A percentile compares a stretch with the other conserved stretches of the same genome.
phyloP scores from a whole-genome alignment of 2,888 invertebrate species.

The Myathropa florea region DNA sequence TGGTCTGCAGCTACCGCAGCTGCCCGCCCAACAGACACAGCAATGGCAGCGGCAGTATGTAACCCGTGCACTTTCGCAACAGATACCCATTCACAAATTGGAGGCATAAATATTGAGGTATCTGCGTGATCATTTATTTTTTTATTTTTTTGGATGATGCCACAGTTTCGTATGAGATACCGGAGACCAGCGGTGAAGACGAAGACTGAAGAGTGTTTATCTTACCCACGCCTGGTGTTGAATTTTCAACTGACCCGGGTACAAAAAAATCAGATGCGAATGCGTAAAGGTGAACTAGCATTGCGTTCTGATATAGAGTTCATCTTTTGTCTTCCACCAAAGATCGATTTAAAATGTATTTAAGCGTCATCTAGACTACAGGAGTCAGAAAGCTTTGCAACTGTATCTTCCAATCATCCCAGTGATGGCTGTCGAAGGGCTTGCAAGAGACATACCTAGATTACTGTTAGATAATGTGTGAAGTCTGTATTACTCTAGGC shows the following conservation, averaged over 20 bases:
- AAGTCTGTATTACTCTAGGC: no score
- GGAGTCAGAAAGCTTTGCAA: no score
- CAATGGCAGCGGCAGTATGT: slow-evolving; percentile 40
- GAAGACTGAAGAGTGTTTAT: background rate
- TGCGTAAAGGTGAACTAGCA: background rate
- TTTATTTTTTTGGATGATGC: slow-evolving; percentile 42
- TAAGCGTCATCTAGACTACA: no score
- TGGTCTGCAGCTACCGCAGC: slow-evolving; percentile 71
- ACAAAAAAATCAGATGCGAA: background rate
- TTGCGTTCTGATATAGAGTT: no score
- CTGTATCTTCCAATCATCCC: no score
- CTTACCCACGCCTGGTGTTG: background rate
- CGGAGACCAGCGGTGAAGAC: background rate
- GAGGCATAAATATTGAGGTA: slow-evolving; percentile 65
- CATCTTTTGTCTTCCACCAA: no score
- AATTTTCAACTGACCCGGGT: background rate
- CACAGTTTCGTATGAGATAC: background rate
- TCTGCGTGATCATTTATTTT: slow-evolving; percentile 29
- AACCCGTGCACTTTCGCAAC: slow-evolving; percentile 67
- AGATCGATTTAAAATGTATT: no score
- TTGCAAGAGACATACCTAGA: no score
- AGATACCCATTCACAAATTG: slow-evolving; percentile 70
- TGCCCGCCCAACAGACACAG: slow-evolving; percentile 59
- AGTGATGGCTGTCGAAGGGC: no score
- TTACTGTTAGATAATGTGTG: no score